Base-by-base conservation (phyloP, 2,113 vertebrate genomes). In the Artemisiospiza belli region DNA sequence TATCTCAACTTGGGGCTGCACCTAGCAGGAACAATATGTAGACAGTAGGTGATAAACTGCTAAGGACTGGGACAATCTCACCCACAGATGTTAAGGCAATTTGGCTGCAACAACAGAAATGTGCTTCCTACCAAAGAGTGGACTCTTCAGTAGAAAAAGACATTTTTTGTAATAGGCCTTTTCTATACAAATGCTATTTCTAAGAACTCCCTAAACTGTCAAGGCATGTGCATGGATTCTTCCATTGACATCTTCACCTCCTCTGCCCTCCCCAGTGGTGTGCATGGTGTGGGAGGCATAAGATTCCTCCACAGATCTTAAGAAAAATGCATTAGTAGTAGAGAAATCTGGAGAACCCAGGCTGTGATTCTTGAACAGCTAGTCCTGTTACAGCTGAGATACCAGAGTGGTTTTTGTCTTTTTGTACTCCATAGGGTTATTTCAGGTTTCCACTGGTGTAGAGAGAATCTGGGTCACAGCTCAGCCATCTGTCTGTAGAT, bases 401-500 rank as follows among this genome's bases (percentile, higher is more conserved):
- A 72, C 15, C 57, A 55, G 46, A 69, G 47, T 70, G 0, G 43
- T n/a, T 92, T 93, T 83, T 59, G 51, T 75, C 76, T 90, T 80
- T 83, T 79, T 78, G 7, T 93, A 55, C 27, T 92, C 55, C 68
- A 47, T 16, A 78, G 69, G 80, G 76, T 90, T 95, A 89, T 93
- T 96, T 96, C 30, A 6, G 83, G 94, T 96, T 96, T 90, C 66
- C 54, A 79, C 80, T 75, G 80, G 41, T 75, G 49, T 75, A 89
- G 39, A 78, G 47, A 75, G 62, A 97, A 96, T 94, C 83, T 95
- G 83, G 88, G 94, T 86, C 94, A 89, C 44, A 89, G 90, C 93
- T 92, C 76, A 96, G 49, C 92, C 94, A 96, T 94, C 94, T 94
- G 76, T 81, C 66, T 92, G 54, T 78, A 75, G 44, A 75, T 15